Conservation (phyloP, 2,113 vertebrate species). For the Albula goreensis region DNA sequence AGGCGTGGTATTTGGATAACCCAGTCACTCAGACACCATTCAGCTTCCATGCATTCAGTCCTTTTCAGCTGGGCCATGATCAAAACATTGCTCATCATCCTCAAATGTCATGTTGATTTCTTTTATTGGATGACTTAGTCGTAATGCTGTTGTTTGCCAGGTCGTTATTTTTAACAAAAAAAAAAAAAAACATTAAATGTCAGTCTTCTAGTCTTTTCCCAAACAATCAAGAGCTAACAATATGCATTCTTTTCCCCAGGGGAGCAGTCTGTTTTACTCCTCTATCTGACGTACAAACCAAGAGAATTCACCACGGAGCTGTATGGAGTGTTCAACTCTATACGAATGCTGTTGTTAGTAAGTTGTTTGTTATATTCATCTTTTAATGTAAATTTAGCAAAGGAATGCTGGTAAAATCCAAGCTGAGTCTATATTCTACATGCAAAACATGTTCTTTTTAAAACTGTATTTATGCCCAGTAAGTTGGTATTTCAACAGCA, state of each 20-base stretch:
- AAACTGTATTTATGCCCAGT: not conserved
- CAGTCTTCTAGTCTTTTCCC: not conserved
- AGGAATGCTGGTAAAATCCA: not conserved
- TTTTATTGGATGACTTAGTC: not conserved
- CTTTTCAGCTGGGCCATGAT: not conserved
- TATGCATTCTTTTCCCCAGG: slow-evolving; percentile 38
- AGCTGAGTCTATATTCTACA: not conserved
- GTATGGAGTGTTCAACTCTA: slow-evolving; percentile 53
- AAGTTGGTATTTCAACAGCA: not conserved
- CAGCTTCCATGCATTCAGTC: not conserved
- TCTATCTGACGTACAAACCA: slow-evolving; percentile 56
- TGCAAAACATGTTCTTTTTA: too few relatives aligned
- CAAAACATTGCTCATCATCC: not conserved
- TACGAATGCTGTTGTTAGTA: slow-evolving; percentile 54
- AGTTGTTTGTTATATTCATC: slow-evolving; percentile 21
- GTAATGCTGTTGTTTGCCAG: not conserved
- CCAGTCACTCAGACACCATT: not conserved
- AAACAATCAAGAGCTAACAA: not conserved
- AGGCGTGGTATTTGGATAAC: not conserved
- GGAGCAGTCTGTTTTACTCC: slow-evolving; percentile 48
- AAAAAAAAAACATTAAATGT: not conserved
- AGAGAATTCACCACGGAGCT: slow-evolving; percentile 52
- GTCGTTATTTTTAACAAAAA: not conserved
- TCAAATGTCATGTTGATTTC: not conserved
- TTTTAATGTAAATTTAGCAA: not conserved